Conservation (phyloP, 2,797 vertebrate species). For the Antennarius maculatus region DNA sequence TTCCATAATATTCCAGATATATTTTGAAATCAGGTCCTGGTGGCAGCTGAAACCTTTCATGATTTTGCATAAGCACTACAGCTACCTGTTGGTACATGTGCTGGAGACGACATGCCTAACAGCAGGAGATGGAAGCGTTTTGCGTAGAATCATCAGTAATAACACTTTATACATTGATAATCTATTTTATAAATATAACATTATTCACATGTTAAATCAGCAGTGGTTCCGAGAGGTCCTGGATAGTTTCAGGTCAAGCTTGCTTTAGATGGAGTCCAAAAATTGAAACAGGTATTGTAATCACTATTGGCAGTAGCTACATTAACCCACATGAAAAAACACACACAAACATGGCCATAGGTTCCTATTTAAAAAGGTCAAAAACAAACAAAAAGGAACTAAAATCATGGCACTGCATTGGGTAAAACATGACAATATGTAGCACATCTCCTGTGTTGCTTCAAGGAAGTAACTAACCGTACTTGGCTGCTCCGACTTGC, state of each 20-base stretch:
- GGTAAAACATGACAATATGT: constrained; percentile 35
- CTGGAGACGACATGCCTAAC: background rate
- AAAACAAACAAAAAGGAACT: constrained; percentile 41
- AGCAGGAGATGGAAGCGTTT: background rate
- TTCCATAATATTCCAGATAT: background rate
- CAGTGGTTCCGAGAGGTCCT: constrained; percentile 3
- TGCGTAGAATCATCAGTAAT: background rate
- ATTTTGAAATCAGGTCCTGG: background rate
- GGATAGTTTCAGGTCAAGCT: constrained; percentile 6
- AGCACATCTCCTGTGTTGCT: constrained; percentile 20
- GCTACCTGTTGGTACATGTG: background rate
- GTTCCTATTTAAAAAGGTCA: constrained; percentile 25
- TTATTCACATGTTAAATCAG: constrained; percentile 1
- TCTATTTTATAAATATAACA: constrained; percentile 11
- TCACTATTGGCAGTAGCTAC: constrained; percentile 51
- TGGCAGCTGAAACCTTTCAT: constrained; percentile 14
- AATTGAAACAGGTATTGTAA: constrained; percentile 20
- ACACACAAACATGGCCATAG: constrained; percentile 37
- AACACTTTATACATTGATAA: constrained; percentile 16
- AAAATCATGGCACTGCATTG: constrained; percentile 62
- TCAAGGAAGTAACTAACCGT: constrained; percentile 12
- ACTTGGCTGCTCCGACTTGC: constrained; percentile 21
- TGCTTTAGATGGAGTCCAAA: constrained; percentile 34
- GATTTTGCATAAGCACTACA: background rate
- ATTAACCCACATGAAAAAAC: constrained; percentile 25